Evolutionary conservation across 2,888 invertebrate genomes (phyloP).

Genomic region (Cataglyphis livida): DNA sequence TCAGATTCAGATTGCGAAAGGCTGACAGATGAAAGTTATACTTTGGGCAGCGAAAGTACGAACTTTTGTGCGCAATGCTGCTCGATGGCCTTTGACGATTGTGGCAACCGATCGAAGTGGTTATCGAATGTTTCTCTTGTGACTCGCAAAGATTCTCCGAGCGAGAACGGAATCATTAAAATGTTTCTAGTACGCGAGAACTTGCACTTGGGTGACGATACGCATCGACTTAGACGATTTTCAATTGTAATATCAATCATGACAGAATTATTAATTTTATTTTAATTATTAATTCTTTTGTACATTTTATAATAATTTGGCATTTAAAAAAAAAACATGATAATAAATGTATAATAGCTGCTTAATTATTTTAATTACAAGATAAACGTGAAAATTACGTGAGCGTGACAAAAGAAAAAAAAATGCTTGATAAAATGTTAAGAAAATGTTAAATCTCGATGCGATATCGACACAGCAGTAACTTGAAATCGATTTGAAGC

Average conservation of each 20-base stretch:
- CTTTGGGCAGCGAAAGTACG: constrained; percentile 66
- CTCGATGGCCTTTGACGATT: constrained; percentile 66
- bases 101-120: constrained; percentile 44
- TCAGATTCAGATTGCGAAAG: constrained; percentile 65
- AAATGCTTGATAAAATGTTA: constrained; percentile 1
- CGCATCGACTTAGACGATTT: constrained; percentile 3
- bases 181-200: not conserved
- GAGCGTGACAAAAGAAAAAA: not conserved
- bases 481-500: constrained; percentile 17
- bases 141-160: constrained; percentile 7
- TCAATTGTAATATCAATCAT: not conserved
- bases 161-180: constrained; percentile 14
- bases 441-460: constrained; percentile 6
- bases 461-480: not conserved
- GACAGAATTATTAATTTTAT: not conserved
- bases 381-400: not conserved
- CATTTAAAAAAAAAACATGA: not conserved
- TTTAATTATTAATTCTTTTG: too few relatives aligned
- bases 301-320: not conserved
- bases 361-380: not conserved
- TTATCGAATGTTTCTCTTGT: constrained; percentile 51
- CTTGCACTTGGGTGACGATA: not conserved
- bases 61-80: constrained; percentile 64
- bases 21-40: constrained; percentile 67
- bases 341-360: not conserved